Evolutionary conservation across 1,140 invertebrate genomes (phyloP), one percentile per base, ranked within the genome.

Genomic region (Drosophila sucinea): DNA sequence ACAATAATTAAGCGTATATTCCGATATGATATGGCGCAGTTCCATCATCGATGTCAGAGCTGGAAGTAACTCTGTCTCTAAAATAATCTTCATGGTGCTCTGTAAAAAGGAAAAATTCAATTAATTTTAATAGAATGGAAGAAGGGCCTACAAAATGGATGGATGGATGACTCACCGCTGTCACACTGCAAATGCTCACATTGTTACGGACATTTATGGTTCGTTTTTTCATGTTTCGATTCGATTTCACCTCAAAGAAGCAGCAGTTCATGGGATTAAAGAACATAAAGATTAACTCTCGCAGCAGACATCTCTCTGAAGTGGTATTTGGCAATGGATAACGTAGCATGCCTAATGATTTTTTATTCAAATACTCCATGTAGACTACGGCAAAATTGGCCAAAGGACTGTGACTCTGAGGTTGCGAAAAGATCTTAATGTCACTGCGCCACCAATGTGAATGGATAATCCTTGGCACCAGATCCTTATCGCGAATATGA

Each of bases 221-320:
- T 2, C 30, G 5, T 17, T 51, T 61, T 1, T 32, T 0, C 63
- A 44, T 17, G 33, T 1, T 38, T 11, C 10, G 35, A 2, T 17
- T 17, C 17, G 17, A 17, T 17, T 67, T 3, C n/a, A 91, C 58
- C 4, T 54, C 30, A n/a, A 92, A 92, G 54, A 90, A 91, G 27
- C 77, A 79, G 29, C 90, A 92, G 10, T 58, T 79, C 11, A 32
- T 57, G 0, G 91, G 90, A 4, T 33, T 33, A 3, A 77, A 61
- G 33, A 92, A 91, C 90, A 91, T 92, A n/a, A 91, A 78, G 23
- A 92, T 62, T 23, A 91, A 86, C 55, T 92, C 91, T 3, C 91
- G 68, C 3, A 91, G 23, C 23, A 92, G 61, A 25, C 80, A 79
- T 3, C 57, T 60, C 56, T 92, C 91, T 1, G 69, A 73, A 7